Base-by-base conservation (phyloP, 1,140 invertebrate species). In the Venturia canescens region DNA sequence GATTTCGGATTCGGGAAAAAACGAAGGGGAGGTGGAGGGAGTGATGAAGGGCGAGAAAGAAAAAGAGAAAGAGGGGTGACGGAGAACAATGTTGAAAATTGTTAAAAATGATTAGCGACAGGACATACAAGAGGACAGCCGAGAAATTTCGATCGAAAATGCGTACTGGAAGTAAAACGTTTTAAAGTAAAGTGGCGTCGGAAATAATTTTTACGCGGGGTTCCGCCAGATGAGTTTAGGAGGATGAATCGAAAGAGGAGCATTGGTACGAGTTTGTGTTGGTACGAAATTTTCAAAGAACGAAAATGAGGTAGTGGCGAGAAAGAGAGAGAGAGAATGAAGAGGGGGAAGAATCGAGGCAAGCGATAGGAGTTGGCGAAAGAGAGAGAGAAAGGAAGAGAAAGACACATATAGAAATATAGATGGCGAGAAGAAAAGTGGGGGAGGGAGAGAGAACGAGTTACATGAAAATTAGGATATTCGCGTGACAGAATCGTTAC, bases 401-500 rank as follows among this genome's bases (percentile, higher is more conserved):
- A 63, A 2, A 66, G 31, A 27, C 27, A 78, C 74, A 66, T 15
- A 66, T n/a, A 66, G 60, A 70, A 75, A 57, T 78, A 80, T 78
- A 80, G 79, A 69, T 44, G 48, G 38, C 26, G 78, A 80, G 78
- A 57, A 72, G 75, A 80, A 74, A 26, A 72, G 81, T 2, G 29
- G 21, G 76, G 60, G 31, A 70, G 7, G 53, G 38, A 38, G 38
- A 66, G 72, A 70, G 72, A 69, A 23, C 67, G 71, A 80, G 78
- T 80, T 75, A 81, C 82, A 80, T 82, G 82, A 80, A 82, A 80
- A 79, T 23, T 26, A 67, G n/a, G 23, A 31, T 69, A 69, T 66
- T 66, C 60, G 60, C 60, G 60, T 66, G 60, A 66, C 60, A 66
- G 60, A 66, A 66, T 66, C n/a, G 11, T 66, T 66, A 3, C 3